These are phyloP conservation scores for Morpho deidamia DNA, from an alignment of 2,888 invertebrate species.

Conservation along the genomic window DNA sequence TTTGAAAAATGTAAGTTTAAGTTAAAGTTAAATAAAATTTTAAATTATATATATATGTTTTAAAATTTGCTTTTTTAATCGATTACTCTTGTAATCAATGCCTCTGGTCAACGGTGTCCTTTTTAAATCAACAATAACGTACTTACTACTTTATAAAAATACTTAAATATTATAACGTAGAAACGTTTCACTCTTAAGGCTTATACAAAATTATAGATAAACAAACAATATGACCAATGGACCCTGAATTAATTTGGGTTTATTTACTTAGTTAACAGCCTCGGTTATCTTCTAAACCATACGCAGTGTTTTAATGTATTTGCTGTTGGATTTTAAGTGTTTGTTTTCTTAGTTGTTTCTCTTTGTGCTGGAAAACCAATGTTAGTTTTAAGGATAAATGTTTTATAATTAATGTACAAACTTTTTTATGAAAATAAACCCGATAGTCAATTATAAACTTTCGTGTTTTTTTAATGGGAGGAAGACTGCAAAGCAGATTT, in stretches of 20 bases:
- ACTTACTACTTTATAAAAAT: background rate
- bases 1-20: no score
- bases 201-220: slow-evolving; percentile 54
- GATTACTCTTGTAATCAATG: no score
- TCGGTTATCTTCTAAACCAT: slow-evolving; percentile 69
- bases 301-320: slow-evolving; percentile 44
- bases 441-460: no score
- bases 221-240: slow-evolving; percentile 74
- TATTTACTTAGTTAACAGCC: slow-evolving; percentile 68
- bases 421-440: no score
- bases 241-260: slow-evolving; percentile 70
- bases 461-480: no score
- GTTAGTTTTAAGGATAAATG: background rate
- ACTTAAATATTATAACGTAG: background rate
- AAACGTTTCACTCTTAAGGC: slow-evolving; percentile 16
- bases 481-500: no score
- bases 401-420: background rate
- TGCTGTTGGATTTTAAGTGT: slow-evolving; percentile 27
- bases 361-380: slow-evolving; percentile 18
- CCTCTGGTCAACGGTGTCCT: no score
- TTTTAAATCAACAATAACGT: background rate
- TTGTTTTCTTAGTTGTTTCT: slow-evolving; percentile 23
- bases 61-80: no score
- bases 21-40: no score
- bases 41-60: no score